Evolutionary conservation across 2,113 vertebrate species (phyloP), one percentile per base, ranked within the genome.

Genomic region (Condylura cristata): DNA sequence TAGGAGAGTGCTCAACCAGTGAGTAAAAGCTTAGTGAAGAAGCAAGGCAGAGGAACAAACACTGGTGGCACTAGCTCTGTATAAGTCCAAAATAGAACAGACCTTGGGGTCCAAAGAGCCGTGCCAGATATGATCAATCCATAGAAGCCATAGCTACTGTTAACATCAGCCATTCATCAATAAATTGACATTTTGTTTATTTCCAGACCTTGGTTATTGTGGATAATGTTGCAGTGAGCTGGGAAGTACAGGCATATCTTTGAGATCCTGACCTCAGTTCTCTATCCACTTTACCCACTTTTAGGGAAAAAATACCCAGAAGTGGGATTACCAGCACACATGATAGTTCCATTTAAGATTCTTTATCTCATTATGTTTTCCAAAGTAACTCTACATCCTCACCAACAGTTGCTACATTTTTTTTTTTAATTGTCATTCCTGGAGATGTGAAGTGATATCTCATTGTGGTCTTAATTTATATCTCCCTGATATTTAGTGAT

Each of bases 1-100:
- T 60, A 18, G 22, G 8, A 10, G 0, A 48, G 2, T 2, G 30
- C 1, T 1, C 0, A 7, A 48, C 48, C 68, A 53, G 14, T 60
- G 32, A 39, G 22, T 34, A 53, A 34, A 79, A 60, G 5, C 3
- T 92, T 68, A 16, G 0, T 37, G 16, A 86, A 61, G 39, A 18
- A 14, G 71, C 37, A 8, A 20, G 10, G 0, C 41, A 22, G 22
- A 90, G 28, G 13, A 46, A 91, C n/a, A 91, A 56, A 70, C 6
- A 18, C 51, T 17, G 51, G 11, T 58, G 32, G 86, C 32, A 63
- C 28, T 72, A 16, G 44, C 46, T 14, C 17, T 60, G 17, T 39
- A 12, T 34, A 51, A 63, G 20, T 30, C 10, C 20, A 61, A 72
- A 83, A 13, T 16, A 72, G 41, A 85, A 22, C 17, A 28, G 14